A percentile compares a stretch with the other conserved stretches of the same genome.
phyloP scores from a whole-genome alignment of 2,888 invertebrate genomes.

The Chalcosyrphus nemorum region DNA sequence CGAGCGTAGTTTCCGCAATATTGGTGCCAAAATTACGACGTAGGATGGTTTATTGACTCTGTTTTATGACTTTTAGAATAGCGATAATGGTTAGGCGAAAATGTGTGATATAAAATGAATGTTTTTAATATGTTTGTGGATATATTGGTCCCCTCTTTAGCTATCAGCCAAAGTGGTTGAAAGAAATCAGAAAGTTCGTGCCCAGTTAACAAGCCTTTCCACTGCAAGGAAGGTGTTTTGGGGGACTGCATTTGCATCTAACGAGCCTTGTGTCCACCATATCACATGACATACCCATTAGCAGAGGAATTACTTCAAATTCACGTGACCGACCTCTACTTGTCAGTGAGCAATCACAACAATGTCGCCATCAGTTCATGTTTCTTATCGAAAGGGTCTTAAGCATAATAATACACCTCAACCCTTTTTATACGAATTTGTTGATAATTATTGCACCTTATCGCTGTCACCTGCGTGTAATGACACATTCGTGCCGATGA shows the following conservation, averaged over 20 bases:
- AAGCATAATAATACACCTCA: not conserved
- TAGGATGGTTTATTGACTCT: not conserved
- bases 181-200: too few species aligned
- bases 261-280: too few species aligned
- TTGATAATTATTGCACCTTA: conserved; percentile 14
- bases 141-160: too few species aligned
- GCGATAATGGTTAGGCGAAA: too few species aligned
- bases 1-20: not conserved
- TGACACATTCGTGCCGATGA: not conserved
- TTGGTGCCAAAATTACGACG: not conserved
- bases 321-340: conserved; percentile 7
- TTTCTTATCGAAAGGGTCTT: not conserved
- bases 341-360: not conserved
- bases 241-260: not conserved
- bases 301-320: not conserved
- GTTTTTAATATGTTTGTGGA: too few species aligned
- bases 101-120: too few species aligned
- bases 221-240: too few species aligned
- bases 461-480: conserved; percentile 6
- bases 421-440: not conserved
- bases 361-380: not conserved
- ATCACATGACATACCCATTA: not conserved
- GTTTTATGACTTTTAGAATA: not conserved
- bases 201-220: too few species aligned
- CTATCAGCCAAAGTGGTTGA: too few species aligned